Conservation (phyloP, 2,888 invertebrate species). For the Brachylomia viminalis region DNA sequence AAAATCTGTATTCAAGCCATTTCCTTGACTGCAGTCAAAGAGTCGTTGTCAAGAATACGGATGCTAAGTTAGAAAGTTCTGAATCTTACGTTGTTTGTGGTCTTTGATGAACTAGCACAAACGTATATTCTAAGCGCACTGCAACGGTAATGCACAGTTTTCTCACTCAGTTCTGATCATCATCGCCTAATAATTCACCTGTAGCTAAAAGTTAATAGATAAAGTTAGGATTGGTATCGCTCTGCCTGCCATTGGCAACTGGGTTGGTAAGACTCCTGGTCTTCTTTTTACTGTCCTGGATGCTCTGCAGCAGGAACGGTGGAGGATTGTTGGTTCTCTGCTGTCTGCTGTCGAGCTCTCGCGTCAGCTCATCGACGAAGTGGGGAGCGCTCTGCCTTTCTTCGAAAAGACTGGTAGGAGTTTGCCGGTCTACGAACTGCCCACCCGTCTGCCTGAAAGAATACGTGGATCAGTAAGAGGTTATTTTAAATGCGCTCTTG, state of each 20-base stretch:
- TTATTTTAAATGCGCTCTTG: neutral
- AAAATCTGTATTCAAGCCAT: neutral
- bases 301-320: constrained; percentile 85
- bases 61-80: neutral
- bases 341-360: constrained; percentile 81
- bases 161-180: constrained; percentile 13
- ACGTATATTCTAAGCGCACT: constrained; percentile 5
- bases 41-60: neutral
- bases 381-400: constrained; percentile 57
- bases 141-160: constrained; percentile 9
- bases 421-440: constrained; percentile 83
- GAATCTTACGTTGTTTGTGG: neutral
- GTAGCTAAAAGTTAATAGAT: constrained; percentile 76
- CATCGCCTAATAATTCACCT: constrained; percentile 15
- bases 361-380: constrained; percentile 85
- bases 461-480: constrained; percentile 62
- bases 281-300: constrained; percentile 83
- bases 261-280: constrained; percentile 76
- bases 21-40: neutral
- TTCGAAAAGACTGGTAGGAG: constrained; percentile 17
- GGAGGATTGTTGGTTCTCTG: constrained; percentile 76
- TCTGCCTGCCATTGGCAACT: constrained; percentile 78
- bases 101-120: constrained; percentile 3
- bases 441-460: constrained; percentile 88
- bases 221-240: constrained; percentile 86